These are phyloP conservation scores for Cacatua alba DNA, from an alignment of 2,113 vertebrate species.

Conservation along the genomic window DNA sequence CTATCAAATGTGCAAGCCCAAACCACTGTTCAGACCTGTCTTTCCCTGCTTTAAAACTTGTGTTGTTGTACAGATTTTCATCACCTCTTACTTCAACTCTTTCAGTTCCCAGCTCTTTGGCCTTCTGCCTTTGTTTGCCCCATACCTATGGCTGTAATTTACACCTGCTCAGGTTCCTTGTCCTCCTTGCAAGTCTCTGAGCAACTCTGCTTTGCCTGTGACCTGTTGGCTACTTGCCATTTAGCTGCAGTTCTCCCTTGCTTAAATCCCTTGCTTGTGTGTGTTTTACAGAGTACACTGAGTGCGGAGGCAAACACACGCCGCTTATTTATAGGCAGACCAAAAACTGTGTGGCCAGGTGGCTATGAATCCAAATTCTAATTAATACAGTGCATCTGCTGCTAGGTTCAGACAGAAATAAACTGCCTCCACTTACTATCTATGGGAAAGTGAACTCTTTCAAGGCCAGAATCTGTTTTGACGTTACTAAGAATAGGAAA, in stretches of 20 bases:
- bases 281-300: not conserved
- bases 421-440: not conserved
- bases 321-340: not conserved
- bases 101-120: not conserved
- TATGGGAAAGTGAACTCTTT: not conserved
- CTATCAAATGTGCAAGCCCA: not conserved
- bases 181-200: not conserved
- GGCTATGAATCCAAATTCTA: not conserved
- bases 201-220: not conserved
- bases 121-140: not conserved
- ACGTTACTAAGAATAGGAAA: not conserved
- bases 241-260: not conserved
- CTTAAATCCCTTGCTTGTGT: not conserved
- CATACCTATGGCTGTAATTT: not conserved
- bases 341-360: not conserved
- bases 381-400: not conserved
- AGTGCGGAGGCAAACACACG: accelerated
- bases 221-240: not conserved
- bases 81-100: not conserved
- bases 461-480: not conserved
- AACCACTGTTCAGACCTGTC: not conserved
- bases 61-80: not conserved
- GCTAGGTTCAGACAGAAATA: not conserved
- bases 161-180: not conserved
- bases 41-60: not conserved